Evolutionary conservation across 2,888 invertebrate species (phyloP).

Genomic region (Acanthosoma haemorrhoidale): DNA sequence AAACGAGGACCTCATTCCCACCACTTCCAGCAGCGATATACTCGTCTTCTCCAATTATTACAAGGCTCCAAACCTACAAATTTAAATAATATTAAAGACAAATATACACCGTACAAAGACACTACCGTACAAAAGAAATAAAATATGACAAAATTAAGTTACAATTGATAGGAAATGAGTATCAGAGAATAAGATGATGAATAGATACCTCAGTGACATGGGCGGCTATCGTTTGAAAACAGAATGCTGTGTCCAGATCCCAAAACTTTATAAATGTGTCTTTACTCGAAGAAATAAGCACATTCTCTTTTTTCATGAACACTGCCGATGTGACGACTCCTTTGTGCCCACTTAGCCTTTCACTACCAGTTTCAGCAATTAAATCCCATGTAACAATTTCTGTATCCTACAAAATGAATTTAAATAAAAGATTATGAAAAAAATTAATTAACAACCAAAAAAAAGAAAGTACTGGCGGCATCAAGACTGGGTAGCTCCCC

Average conservation of each 20-base stretch:
- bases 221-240: conserved; percentile 90
- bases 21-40: conserved; percentile 83
- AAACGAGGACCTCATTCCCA: conserved; percentile 78
- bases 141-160: neutral
- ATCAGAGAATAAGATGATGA: neutral
- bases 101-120: neutral
- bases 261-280: conserved; percentile 95
- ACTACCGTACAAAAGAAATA: neutral
- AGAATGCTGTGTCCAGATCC: conserved; percentile 91
- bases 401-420: conserved; percentile 61
- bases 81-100: neutral
- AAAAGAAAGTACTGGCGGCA: no score
- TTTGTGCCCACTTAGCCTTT: conserved; percentile 86
- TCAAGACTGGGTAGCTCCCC: no score
- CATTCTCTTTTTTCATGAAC: conserved; percentile 64
- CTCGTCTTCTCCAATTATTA: conserved; percentile 68
- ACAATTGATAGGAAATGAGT: neutral
- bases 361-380: conserved; percentile 83
- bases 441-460: neutral
- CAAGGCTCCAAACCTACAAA: conserved; percentile 75
- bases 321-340: conserved; percentile 76
- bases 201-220: conserved; percentile 68
- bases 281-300: conserved; percentile 77
- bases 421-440: neutral
- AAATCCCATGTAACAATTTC: conserved; percentile 93